These are phyloP conservation scores for Diloba caeruleocephala DNA, from an alignment of 2,888 invertebrate genomes.

Conservation along the genomic window DNA sequence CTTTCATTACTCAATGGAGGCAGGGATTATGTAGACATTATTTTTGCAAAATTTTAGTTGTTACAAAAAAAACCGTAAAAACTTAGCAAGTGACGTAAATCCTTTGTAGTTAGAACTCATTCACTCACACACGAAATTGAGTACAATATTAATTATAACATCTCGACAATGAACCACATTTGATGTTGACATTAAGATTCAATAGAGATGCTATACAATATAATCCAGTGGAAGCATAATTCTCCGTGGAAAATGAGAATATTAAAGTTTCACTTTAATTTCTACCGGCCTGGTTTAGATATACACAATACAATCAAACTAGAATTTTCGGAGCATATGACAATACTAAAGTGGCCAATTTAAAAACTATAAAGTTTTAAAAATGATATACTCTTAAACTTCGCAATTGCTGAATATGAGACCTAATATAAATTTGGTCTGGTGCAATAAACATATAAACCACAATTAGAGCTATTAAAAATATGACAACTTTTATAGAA, in stretches of 20 bases:
- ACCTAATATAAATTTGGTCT: slow-evolving; percentile 21
- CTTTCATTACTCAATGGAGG: too few species aligned
- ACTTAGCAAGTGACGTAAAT: too few species aligned
- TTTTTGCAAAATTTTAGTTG: too few species aligned
- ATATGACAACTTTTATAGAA: slow-evolving; percentile 35
- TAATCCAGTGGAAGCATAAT: slow-evolving; percentile 11
- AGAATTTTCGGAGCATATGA: slow-evolving; percentile 26
- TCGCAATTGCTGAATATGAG: slow-evolving; percentile 34
- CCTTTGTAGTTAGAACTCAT: too few species aligned
- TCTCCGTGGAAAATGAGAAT: slow-evolving; percentile 27
- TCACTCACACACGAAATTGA: too few species aligned
- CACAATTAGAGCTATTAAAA: slow-evolving; percentile 41
- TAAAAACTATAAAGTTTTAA: slow-evolving; percentile 35
- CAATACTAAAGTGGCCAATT: slow-evolving; percentile 25
- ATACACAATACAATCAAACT: slow-evolving; percentile 2
- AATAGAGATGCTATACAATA: slow-evolving; percentile 4
- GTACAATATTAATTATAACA: not conserved
- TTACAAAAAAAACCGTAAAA: too few species aligned
- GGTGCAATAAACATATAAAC: slow-evolving; percentile 38
- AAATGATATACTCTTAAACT: slow-evolving; percentile 12
- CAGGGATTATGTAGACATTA: too few species aligned
- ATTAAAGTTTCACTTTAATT: slow-evolving; percentile 11
- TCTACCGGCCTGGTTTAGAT: too few species aligned
- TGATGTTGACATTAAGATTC: slow-evolving; percentile 1
- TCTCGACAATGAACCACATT: slow-evolving; percentile 12